Evolutionary conservation across 2,888 invertebrate genomes (phyloP).

Genomic region (Polylopha cassiicola): DNA sequence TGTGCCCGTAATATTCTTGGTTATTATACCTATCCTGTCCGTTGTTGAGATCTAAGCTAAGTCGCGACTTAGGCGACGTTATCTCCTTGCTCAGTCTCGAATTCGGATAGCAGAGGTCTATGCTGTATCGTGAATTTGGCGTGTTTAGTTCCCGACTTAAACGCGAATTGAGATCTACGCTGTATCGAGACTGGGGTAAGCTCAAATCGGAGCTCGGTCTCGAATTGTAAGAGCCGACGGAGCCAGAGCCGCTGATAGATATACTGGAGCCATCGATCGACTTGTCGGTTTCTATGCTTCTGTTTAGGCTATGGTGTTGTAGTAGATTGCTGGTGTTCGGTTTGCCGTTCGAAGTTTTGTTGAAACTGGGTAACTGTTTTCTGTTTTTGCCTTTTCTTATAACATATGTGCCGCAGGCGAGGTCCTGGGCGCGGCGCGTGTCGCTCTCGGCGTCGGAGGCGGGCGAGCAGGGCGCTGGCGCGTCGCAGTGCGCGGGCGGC

Average conservation of each 20-base stretch:
- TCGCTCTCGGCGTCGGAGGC: slow-evolving; percentile 78
- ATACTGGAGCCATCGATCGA: slow-evolving; percentile 70
- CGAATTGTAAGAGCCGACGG: slow-evolving; percentile 79
- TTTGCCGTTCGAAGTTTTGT: slow-evolving; percentile 71
- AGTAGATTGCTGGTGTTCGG: slow-evolving; percentile 54
- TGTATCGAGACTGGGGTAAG: slow-evolving; percentile 77
- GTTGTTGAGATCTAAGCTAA: slow-evolving; percentile 79
- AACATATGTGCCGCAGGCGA: slow-evolving; percentile 85
- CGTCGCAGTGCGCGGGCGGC: slow-evolving; percentile 79
- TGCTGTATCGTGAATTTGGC: slow-evolving; percentile 81
- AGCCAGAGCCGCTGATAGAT: slow-evolving; percentile 71
- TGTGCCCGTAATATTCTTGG: slow-evolving; percentile 67
- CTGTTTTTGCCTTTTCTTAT: slow-evolving; percentile 85
- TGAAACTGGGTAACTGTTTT: slow-evolving; percentile 79
- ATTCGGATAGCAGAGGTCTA: slow-evolving; percentile 81
- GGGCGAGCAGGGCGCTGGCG: slow-evolving; percentile 82
- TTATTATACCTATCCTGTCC: slow-evolving; percentile 65
- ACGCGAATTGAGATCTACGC: slow-evolving; percentile 74
- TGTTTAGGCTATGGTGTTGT: slow-evolving; percentile 66
- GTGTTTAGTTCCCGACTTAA: slow-evolving; percentile 78
- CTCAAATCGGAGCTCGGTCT: slow-evolving; percentile 80
- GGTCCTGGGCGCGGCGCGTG: slow-evolving; percentile 50
- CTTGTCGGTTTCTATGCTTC: slow-evolving; percentile 67
- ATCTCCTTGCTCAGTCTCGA: slow-evolving; percentile 77
- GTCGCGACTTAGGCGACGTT: slow-evolving; percentile 78